These are phyloP conservation scores for Drosophila suzukii DNA, from an alignment of 1,140 invertebrate genomes.

Conservation along the genomic window DNA sequence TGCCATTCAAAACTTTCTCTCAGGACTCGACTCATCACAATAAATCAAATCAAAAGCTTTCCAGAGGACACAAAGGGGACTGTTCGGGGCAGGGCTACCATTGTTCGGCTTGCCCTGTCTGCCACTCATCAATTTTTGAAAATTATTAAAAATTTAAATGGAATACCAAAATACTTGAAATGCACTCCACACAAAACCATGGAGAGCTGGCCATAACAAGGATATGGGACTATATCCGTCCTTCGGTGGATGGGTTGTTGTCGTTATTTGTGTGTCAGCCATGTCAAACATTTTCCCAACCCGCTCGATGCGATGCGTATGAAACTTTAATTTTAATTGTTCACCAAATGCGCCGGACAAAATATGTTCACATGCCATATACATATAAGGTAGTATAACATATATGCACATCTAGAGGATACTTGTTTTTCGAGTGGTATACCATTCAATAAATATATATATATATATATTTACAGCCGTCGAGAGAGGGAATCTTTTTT, in stretches of 20 bases:
- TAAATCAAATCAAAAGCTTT: slow-evolving; percentile 71
- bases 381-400: slow-evolving; percentile 1
- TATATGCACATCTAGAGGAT: slow-evolving; percentile 1
- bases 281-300: slow-evolving; percentile 75
- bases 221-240: slow-evolving; percentile 24
- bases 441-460: slow-evolving; percentile 43
- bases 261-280: slow-evolving; percentile 77
- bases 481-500: slow-evolving; percentile 25
- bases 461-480: slow-evolving; percentile 31
- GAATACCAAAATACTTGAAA: slow-evolving; percentile 76
- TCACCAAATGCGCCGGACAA: slow-evolving; percentile 71
- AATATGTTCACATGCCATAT: slow-evolving; percentile 57
- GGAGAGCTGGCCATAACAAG: slow-evolving; percentile 24
- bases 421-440: slow-evolving; percentile 36
- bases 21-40: slow-evolving; percentile 55
- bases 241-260: slow-evolving; percentile 37
- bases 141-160: slow-evolving; percentile 83
- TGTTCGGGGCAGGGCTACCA: neutral
- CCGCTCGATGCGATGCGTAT: slow-evolving; percentile 59
- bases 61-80: slow-evolving; percentile 2
- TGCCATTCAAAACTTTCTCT: slow-evolving; percentile 36
- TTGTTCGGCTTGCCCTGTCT: slow-evolving; percentile 42
- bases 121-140: slow-evolving; percentile 79
- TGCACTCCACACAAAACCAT: slow-evolving; percentile 57
- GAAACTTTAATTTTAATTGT: slow-evolving; percentile 82